These are phyloP conservation scores for Sialia sialis DNA, from an alignment of 2,113 vertebrate species.

Conservation along the genomic window DNA sequence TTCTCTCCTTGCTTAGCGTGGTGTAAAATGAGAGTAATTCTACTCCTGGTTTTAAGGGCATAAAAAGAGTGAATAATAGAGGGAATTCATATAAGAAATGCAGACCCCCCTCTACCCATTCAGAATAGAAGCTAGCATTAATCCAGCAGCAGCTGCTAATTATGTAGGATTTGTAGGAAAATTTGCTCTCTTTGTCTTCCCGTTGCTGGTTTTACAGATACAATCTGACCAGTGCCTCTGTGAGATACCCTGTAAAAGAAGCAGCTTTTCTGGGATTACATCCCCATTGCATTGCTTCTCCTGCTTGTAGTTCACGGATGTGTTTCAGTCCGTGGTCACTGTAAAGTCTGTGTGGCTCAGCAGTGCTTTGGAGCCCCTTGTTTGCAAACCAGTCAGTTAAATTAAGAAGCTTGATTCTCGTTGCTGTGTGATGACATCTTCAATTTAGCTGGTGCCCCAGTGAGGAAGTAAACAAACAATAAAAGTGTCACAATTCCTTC, in stretches of 20 bases:
- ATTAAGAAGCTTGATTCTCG: slow-evolving; percentile 52
- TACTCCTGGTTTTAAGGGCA: not conserved
- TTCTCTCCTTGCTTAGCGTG: not conserved
- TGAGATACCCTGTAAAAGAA: not conserved
- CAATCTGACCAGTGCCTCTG: not conserved
- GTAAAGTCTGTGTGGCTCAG: not conserved
- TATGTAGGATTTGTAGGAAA: slow-evolving; percentile 36
- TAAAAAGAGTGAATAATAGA: not conserved
- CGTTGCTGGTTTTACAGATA: not conserved
- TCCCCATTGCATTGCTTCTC: not conserved
- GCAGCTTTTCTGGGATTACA: slow-evolving; percentile 15
- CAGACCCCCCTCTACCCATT: not conserved
- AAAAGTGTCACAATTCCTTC: slow-evolving; percentile 64
- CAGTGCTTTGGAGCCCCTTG: not conserved
- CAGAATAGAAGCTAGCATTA: slow-evolving; percentile 16
- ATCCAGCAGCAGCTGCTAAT: slow-evolving; percentile 43
- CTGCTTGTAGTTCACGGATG: not conserved
- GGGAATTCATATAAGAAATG: not conserved
- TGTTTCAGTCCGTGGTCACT: not conserved
- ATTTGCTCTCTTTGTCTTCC: slow-evolving; percentile 13
- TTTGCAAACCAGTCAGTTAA: slow-evolving; percentile 48
- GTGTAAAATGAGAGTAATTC: not conserved
- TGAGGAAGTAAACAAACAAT: slow-evolving; percentile 64
- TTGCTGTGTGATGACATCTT: slow-evolving; percentile 50
- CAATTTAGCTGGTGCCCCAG: slow-evolving; percentile 44